Evolutionary conservation across 2,113 vertebrate genomes (phyloP).

Genomic region (Glaucidium brasilianum): DNA sequence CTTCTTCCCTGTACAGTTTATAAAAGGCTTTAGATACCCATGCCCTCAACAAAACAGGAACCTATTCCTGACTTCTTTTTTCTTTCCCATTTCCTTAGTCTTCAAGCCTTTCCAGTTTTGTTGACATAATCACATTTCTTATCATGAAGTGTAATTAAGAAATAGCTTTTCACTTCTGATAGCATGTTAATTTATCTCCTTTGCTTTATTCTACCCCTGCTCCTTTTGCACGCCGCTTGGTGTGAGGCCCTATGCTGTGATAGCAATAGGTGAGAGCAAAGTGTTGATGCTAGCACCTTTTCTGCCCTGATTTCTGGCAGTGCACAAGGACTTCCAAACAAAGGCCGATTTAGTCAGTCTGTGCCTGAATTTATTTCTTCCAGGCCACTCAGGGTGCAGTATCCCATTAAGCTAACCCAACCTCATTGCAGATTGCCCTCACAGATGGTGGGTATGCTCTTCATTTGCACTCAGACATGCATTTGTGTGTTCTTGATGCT

Average conservation of each 20-base stretch:
- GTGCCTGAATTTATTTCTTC: background rate
- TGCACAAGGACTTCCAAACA: background rate
- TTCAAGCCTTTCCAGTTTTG: background rate
- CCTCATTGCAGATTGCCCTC: background rate
- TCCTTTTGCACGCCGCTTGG: background rate
- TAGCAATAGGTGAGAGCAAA: background rate
- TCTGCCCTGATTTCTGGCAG: background rate
- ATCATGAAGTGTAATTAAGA: background rate
- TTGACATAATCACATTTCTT: background rate
- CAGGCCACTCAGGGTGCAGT: accelerated
- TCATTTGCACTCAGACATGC: background rate
- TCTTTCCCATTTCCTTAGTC: background rate
- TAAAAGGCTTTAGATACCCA: background rate
- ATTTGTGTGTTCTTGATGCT: background rate
- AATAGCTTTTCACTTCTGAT: background rate
- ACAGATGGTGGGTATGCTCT: background rate
- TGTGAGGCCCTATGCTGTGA: background rate
- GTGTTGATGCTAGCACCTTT: background rate
- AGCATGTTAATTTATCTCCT: background rate
- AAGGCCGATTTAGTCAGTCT: background rate
- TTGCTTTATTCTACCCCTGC: background rate
- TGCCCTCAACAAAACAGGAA: background rate
- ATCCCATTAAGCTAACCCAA: background rate
- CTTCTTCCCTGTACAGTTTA: background rate
- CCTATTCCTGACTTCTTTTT: background rate